A percentile compares a stretch with the other conserved stretches of the same genome.
phyloP scores from a whole-genome alignment of 1,140 invertebrate species.

The Papilio helenus region DNA sequence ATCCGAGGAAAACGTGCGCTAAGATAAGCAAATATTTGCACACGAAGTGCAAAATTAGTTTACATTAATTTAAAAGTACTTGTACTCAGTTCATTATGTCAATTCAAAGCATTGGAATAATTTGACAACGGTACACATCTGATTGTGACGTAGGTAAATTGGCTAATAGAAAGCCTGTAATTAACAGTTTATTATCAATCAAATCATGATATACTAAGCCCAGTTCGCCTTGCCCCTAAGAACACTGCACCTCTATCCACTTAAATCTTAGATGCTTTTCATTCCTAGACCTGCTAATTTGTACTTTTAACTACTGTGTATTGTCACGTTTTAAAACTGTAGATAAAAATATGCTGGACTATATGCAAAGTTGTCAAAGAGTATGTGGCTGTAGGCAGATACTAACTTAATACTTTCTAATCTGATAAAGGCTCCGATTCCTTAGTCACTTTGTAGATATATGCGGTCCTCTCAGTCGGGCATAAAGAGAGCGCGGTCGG shows the following conservation, averaged over 20 bases:
- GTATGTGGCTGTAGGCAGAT: not conserved
- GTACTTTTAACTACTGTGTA: too few relatives aligned
- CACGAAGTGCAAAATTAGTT: not conserved
- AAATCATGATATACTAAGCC: too few relatives aligned
- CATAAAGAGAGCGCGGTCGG: not conserved
- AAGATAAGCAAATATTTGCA: conserved; percentile 22
- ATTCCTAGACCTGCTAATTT: too few relatives aligned
- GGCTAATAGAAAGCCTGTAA: too few relatives aligned
- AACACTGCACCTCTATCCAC: too few relatives aligned
- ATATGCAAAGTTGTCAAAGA: not conserved
- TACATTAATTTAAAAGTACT: not conserved
- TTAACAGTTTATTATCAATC: too few relatives aligned
- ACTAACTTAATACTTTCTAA: not conserved
- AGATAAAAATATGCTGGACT: not conserved
- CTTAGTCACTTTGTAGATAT: not conserved
- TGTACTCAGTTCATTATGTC: not conserved
- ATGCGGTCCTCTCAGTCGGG: not conserved
- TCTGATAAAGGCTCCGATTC: not conserved
- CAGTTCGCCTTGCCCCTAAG: too few relatives aligned
- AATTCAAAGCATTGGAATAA: not conserved
- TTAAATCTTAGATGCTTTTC: too few relatives aligned
- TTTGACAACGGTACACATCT: not conserved
- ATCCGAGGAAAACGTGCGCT: not conserved
- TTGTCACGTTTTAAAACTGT: not conserved
- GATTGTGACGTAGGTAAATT: too few relatives aligned